Base-by-base conservation (phyloP, 2,888 invertebrate genomes). In the Caenorhabditis drosophilae region DNA sequence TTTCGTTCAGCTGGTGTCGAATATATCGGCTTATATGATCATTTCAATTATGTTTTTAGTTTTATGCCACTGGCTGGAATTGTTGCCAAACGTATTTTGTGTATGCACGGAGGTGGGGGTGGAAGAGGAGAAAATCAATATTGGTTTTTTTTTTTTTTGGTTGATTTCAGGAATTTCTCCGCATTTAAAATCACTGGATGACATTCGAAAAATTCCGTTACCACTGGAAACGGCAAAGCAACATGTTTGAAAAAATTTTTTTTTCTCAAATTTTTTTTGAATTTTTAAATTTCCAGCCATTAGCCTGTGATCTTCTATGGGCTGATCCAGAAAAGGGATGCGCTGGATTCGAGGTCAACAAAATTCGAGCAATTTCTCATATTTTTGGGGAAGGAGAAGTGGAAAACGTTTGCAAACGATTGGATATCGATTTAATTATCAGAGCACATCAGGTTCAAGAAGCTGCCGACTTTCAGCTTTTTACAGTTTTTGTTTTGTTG, bases 11-110 rank as follows among this genome's bases (percentile, higher is more conserved):
- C 51, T 9, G 48, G 62, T 9, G 52, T 47, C 4, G 47, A 54
- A 23, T 18, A 23, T 6, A 26, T 50, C n/a, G 44, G 23, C 18
- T 47, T 77, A 23, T 76, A 76, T 56, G 57, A 69, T 11, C 67
- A 73, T 36, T 79, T 79, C 48, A 79, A 79, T 51, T 66, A 70
- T n/a, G 74, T 79, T 2, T 79, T 79, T 54, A 51, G 73, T 34
- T 63, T 56, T 36, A 75, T 79, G 76, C 79, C 79, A n/a, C 48
- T 79, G 26, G 74, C 79, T 4, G 79, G 73, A 18, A 41, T 72
- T 4, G 68, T 79, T 18, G 51, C 58, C 7, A 61, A 61, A 40
- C 56, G 64, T 36, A 76, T 79, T 59, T 63, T 79, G 4, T 79
- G 79, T 64, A 79, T 79, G 79, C 75, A 74, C 41, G 74, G 74